Conservation (phyloP, 1,140 invertebrate species). For the Brachionus paranguensis region DNA sequence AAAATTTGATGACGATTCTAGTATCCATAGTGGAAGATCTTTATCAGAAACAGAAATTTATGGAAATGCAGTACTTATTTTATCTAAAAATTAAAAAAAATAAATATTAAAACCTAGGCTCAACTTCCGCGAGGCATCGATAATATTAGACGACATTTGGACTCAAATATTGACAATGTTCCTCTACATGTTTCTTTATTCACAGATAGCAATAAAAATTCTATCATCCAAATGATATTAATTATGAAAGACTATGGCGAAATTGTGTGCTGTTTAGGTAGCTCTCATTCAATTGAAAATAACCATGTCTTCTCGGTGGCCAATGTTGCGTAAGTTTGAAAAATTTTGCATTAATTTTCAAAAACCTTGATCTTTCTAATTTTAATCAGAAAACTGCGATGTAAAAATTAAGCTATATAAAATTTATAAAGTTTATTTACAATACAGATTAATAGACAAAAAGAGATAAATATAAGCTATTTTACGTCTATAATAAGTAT, state of each 20-base stretch:
- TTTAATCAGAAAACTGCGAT: no score
- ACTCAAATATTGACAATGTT: conserved; percentile 84
- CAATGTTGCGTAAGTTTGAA: conserved; percentile 70
- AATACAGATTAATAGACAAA: no score
- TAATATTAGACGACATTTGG: conserved; percentile 88
- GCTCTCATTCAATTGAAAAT: conserved; percentile 74
- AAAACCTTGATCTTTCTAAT: no score
- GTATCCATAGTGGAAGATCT: background rate
- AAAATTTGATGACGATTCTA: conserved; percentile 12
- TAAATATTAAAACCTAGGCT: conserved; percentile 52
- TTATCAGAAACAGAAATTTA: conserved; percentile 20
- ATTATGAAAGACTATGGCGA: conserved; percentile 95
- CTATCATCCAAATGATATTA: conserved; percentile 76
- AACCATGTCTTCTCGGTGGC: conserved; percentile 85
- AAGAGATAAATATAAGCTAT: no score
- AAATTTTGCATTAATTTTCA: background rate
- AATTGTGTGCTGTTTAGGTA: conserved; percentile 82
- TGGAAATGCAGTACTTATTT: conserved; percentile 38
- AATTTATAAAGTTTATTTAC: no score
- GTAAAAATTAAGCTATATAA: no score
- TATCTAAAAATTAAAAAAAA: background rate
- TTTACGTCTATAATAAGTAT: no score
- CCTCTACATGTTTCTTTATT: conserved; percentile 89
- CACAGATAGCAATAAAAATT: conserved; percentile 81
- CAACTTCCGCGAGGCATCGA: conserved; percentile 91